Percentiles rank a stretch among this genome's conserved stretches.
phyloP scores from a whole-genome alignment of 2,113 vertebrate genomes.

The Trachemys scripta region DNA sequence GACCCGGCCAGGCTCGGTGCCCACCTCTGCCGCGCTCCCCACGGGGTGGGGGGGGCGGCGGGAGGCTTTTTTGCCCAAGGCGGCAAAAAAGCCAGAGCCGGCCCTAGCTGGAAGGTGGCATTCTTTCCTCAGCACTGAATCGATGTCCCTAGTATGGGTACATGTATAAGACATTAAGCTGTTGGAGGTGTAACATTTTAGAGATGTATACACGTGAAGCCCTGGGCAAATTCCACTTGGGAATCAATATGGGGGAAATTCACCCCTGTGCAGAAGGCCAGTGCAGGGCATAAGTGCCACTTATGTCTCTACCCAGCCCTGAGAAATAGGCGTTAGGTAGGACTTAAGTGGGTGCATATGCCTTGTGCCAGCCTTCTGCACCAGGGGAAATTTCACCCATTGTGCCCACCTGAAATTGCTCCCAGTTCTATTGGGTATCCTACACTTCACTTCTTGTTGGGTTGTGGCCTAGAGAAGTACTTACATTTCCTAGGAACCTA shows the following conservation, averaged over 20 bases:
- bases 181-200: not conserved
- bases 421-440: not conserved
- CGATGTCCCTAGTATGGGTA: not conserved
- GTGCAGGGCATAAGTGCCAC: not conserved
- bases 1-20: too few species aligned
- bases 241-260: not conserved
- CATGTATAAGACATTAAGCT: not conserved
- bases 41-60: too few species aligned
- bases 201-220: not conserved
- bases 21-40: too few species aligned
- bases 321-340: not conserved
- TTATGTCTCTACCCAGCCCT: not conserved
- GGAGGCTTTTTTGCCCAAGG: too few species aligned
- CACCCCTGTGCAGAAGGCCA: not conserved
- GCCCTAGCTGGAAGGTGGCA: not conserved
- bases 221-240: not conserved
- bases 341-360: not conserved
- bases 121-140: not conserved
- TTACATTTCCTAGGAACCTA: not conserved
- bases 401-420: not conserved
- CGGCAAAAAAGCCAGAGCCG: too few species aligned
- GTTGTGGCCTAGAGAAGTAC: rapidly evolving
- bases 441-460: not conserved
- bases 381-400: not conserved
- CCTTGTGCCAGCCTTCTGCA: not conserved